Evolutionary conservation across 1,140 invertebrate species (phyloP), one percentile per base, ranked within the genome.

Genomic region (Laupala kohalensis): DNA sequence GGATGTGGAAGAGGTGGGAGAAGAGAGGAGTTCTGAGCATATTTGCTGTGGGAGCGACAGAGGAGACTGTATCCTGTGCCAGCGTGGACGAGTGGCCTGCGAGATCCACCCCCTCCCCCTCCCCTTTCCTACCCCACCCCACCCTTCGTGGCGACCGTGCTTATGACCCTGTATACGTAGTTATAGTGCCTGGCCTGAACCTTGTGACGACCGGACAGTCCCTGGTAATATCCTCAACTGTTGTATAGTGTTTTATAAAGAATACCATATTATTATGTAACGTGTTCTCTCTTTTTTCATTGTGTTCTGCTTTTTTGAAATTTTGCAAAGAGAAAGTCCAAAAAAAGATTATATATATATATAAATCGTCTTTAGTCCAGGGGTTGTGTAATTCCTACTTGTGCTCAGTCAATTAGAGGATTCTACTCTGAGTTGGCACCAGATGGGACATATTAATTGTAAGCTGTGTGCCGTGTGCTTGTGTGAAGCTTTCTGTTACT

Each of bases 311-410:
- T 66, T 70, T 64, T 63, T 53, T 70, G 53, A 70, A 70, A 63
- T 63, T 70, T 70, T 70, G 69, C 69, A 53, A 70, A 70, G 63
- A 70, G 69, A 70, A 70, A 70, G 69, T 63, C 19, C 19, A 70
- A 70, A 69, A 70, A 68, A 68, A 65, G 25, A 24, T 24, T 24
- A 65, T 65, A 65, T 24, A 65, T 29, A 37, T 37, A 30, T 29
- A 53, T 53, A 53, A 69, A 69, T 29, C 26, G 26, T 70, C 37
- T 70, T 70, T 70, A 70, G 69, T 70, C 69, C 69, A 24, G 69
- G 69, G 69, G 69, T 70, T 70, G 69, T 70, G 69, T 70, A 70
- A 70, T 70, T 70, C 28, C 69, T 70, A 63, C 69, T 9, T 70
- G 25, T 30, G 28, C 37, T 64, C 28, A 27, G 25, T 64, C 63